Evolutionary conservation across 1,140 invertebrate genomes (phyloP), one percentile per base, ranked within the genome.

Genomic region (Achroia grisella): DNA sequence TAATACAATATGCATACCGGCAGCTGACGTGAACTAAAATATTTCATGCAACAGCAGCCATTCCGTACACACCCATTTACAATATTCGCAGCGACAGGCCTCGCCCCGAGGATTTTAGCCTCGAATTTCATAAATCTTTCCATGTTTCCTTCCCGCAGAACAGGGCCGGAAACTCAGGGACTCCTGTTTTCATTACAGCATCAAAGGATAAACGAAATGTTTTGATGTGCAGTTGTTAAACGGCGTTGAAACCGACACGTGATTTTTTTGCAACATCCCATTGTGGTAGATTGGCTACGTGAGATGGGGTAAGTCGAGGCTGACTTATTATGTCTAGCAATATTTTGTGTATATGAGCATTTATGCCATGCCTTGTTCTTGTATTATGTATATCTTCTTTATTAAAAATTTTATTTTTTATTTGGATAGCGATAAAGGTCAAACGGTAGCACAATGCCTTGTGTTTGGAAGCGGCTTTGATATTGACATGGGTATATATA

Each of bases 61-160:
- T 35, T 35, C 33, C 12, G 11, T 12, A 14, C 8, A 10, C 14
- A 14, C n/a, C 39, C 43, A 11, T 45, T 39, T 42, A 52, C 34
- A 47, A 47, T 52, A 39, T 35, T 12, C 44, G 17, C 8, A 41
- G 32, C 44, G 35, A 37, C 35, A 15, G n/a, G 33, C 28, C 23
- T n/a, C 11, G 1, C 17, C 17, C 6, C 23, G 23, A 23, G 44
- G 34, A 44, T 50, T 33, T 17, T 10, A n/a, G 36, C 35, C 35
- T 48, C 30, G 39, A 49, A 52, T 58, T 58, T 53, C 53, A 58
- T 58, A 58, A 58, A 53, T 58, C 56, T 48, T 44, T 35, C 45
- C 35, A 10, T 52, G 44, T 29, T 45, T 35, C 43, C 40, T 52
- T 44, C 27, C 28, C 43, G 39, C 35, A 45, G 46, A 45, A 54